These are phyloP conservation scores for Manduca sexta DNA, from an alignment of 1,140 invertebrate genomes.

Conservation along the genomic window DNA sequence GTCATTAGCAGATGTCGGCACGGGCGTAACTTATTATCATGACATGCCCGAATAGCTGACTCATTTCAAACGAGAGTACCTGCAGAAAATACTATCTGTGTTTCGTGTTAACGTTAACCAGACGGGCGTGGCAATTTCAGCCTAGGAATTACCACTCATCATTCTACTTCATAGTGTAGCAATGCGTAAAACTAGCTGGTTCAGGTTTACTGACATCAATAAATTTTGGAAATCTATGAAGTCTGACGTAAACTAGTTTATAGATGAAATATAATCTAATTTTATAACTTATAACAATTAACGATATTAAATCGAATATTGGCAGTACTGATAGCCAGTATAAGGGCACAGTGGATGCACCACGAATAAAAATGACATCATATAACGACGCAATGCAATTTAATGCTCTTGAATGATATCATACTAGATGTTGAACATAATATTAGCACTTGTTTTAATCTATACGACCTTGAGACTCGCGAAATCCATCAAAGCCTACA, in stretches of 20 bases:
- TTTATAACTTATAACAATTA: no score
- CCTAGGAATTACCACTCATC: no score
- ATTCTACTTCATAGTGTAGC: no score
- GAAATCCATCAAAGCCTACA: background rate
- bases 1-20: conserved; percentile 24
- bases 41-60: conserved; percentile 13
- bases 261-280: background rate
- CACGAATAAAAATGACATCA: conserved; percentile 22
- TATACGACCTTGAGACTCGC: conserved; percentile 11
- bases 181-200: no score
- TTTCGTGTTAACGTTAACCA: conserved; percentile 3
- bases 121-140: conserved; percentile 15
- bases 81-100: conserved; percentile 9
- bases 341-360: background rate
- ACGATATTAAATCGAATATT: background rate
- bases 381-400: conserved; percentile 4
- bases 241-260: no score
- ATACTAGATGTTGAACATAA: conserved; percentile 10
- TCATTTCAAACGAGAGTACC: conserved; percentile 14
- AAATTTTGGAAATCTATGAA: no score
- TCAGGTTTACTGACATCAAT: no score
- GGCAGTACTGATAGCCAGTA: background rate
- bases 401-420: conserved; percentile 22
- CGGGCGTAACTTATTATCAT: conserved; percentile 17
- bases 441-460: conserved; percentile 8